A percentile compares a stretch with the other conserved stretches of the same genome.
Conservation (phyloP, 2,113 vertebrate species). For the Henicopernis longicauda region DNA sequence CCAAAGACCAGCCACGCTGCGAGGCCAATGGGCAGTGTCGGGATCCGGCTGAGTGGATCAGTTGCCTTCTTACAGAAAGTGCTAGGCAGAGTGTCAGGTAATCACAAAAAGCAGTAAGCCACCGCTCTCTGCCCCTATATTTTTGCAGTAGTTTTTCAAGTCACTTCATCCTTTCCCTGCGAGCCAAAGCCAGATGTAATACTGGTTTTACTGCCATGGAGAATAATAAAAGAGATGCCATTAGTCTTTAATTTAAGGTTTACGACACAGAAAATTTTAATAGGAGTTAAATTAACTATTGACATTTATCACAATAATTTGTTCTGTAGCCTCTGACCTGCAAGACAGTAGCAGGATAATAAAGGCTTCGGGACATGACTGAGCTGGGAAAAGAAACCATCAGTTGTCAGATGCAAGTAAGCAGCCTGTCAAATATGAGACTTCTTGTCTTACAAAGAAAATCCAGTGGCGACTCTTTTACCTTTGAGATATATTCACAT, state of each 20-base stretch:
- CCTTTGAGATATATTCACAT: background rate
- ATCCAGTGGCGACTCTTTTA: background rate
- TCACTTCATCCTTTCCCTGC: background rate
- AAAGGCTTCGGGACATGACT: background rate
- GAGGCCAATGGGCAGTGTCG: background rate
- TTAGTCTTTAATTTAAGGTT: conserved; percentile 49
- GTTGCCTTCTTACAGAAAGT: background rate
- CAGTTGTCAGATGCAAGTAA: background rate
- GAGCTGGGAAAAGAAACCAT: background rate
- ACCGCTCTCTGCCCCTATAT: background rate
- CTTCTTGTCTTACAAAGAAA: background rate
- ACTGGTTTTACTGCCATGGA: background rate
- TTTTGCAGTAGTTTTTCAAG: background rate
- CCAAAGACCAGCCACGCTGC: background rate
- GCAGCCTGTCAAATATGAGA: background rate
- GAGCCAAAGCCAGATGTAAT: conserved; percentile 7
- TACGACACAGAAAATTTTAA: conserved; percentile 45
- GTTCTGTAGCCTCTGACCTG: conserved; percentile 23
- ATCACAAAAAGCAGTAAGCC: background rate
- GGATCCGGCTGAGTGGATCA: background rate
- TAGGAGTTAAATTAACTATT: conserved; percentile 46
- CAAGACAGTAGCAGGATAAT: background rate
- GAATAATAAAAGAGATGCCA: conserved; percentile 10
- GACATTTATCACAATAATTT: conserved; percentile 49
- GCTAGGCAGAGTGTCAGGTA: background rate